Conservation (phyloP, 2,797 vertebrate genomes). For the Sebastes itinus region DNA sequence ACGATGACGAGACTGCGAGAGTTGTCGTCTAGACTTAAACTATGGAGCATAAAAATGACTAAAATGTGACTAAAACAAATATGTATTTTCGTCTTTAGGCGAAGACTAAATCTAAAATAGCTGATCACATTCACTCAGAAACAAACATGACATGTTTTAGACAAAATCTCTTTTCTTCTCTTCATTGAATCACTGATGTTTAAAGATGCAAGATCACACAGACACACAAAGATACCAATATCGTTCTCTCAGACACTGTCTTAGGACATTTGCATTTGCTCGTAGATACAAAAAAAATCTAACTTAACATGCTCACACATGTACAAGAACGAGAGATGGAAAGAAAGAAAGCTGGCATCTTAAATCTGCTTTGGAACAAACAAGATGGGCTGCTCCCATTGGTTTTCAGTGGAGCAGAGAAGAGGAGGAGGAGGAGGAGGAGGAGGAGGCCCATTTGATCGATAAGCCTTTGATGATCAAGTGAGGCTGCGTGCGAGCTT, state of each 20-base stretch:
- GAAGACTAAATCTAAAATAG: too few species aligned
- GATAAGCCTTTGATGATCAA: constrained; percentile 83
- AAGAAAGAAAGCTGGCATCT: constrained; percentile 23
- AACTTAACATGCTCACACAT: background rate
- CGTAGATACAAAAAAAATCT: background rate
- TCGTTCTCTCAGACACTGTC: too few species aligned
- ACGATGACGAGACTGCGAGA: too few species aligned
- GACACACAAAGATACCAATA: background rate
- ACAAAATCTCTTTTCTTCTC: background rate
- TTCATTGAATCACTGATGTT: background rate
- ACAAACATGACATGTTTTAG: background rate
- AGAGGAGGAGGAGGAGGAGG: constrained; percentile 30
- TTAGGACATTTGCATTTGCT: background rate
- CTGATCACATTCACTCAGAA: background rate
- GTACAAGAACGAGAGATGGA: background rate
- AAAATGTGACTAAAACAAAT: too few species aligned
- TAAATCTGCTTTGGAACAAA: constrained; percentile 44
- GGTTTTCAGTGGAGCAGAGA: constrained; percentile 37
- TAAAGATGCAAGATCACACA: background rate
- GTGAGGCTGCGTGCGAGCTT: constrained; percentile 72
- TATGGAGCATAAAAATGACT: too few species aligned
- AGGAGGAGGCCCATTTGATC: constrained; percentile 70
- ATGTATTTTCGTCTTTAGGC: too few species aligned
- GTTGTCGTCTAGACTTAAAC: too few species aligned
- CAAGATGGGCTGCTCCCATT: constrained; percentile 44